Evolutionary conservation across 2,113 vertebrate species (phyloP), one percentile per base, ranked within the genome.

Genomic region (Hepsetus odoe): DNA sequence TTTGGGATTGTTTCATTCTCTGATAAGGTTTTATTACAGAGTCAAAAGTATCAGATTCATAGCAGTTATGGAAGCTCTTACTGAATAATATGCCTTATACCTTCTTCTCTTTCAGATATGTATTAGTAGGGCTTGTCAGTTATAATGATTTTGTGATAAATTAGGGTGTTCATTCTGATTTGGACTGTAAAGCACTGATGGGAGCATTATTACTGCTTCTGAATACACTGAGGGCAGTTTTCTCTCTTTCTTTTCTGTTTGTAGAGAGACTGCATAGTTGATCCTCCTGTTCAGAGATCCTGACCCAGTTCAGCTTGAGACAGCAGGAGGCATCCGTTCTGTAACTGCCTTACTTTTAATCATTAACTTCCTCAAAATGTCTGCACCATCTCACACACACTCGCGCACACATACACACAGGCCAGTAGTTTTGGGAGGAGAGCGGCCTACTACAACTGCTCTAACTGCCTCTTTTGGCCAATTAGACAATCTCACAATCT

Each of bases 311-410:
- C 67, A 76, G 74, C 59, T 53, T 56, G 44, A 35, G 73, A 28
- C 73, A 72, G 68, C 58, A 81, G 73, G 73, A 64, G 67, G 73
- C 53, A 64, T 74, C 72, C 38, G 26, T 33, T 65, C 40, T 67
- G 18, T 56, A 70, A 56, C 74, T 46, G 66, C 56, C 22, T 24
- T 55, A 53, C 46, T 32, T 76, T 61, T 76, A 76, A 35, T 76
- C 53, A 56, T 74, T 74, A 71, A 80, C 72, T 79, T 85, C 62
- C 66, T 16, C 12, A 75, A 68, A 80, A 56, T 44, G 56, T 51
- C 46, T 78, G 26, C 35, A 55, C 55, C 14, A 53, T 64, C 68
- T 20, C 55, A 70, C 26, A 56, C 28, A 30, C 26, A 33, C 59
- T 79, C 56, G 58, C 55, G 22, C 56, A 53, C 40, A 80, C 33